Evolutionary conservation across 2,888 invertebrate species (phyloP).

Genomic region (Pelosia muscerda): DNA sequence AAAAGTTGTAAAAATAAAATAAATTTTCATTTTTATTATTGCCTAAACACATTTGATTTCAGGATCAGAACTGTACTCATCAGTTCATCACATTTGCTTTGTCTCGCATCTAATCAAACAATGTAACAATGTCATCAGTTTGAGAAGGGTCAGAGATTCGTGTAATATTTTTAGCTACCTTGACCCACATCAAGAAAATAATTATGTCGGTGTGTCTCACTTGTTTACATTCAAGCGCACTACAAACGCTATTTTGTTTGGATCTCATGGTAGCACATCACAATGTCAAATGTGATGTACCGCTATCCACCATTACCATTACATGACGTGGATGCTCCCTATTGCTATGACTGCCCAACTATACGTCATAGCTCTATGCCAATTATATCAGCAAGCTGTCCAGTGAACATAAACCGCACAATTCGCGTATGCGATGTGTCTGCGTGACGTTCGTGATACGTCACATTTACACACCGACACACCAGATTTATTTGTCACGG

Average conservation of each 20-base stretch:
- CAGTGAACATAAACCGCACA: slow-evolving; percentile 12
- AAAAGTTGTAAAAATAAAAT: not conserved
- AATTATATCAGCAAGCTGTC: not conserved
- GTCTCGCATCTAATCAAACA: not conserved
- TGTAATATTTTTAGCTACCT: not conserved
- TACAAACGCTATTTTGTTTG: not conserved
- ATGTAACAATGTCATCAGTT: slow-evolving; percentile 1
- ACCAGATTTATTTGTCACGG: slow-evolving; percentile 26
- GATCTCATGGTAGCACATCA: not conserved
- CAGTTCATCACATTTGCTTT: not conserved
- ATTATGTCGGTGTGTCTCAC: not conserved
- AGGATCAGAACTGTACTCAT: not conserved
- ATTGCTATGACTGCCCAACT: not conserved
- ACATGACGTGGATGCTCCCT: not conserved
- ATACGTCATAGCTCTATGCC: slow-evolving; percentile 11
- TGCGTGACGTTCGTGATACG: slow-evolving; percentile 10
- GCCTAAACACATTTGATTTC: not conserved
- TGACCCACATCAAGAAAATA: not conserved
- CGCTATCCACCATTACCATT: not conserved
- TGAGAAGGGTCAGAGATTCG: slow-evolving; percentile 7
- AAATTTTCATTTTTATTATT: not conserved
- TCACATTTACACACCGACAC: slow-evolving; percentile 24
- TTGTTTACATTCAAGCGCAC: not conserved
- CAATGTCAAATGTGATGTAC: not conserved
- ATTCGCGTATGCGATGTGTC: not conserved